Percentiles rank a stretch among this genome's conserved stretches.
These are phyloP conservation scores for Tenthredo livida DNA, from an alignment of 2,888 invertebrate species.

Conservation along the genomic window DNA sequence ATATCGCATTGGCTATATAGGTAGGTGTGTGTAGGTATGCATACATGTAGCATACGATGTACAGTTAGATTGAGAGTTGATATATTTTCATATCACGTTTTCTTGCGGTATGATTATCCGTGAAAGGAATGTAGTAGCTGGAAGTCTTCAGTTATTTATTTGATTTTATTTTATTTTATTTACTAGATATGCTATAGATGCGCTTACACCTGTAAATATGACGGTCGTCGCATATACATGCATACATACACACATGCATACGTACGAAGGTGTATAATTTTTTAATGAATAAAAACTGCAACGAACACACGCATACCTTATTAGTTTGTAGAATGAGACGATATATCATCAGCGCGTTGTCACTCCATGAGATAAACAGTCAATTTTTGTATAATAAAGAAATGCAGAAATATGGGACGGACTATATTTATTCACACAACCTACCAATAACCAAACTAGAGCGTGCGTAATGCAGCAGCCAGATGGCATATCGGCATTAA, in stretches of 20 bases:
- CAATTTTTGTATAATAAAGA: not conserved
- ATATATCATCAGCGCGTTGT: slow-evolving; percentile 14
- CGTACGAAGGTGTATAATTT: not conserved
- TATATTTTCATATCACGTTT: slow-evolving; percentile 39
- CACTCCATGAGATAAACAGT: slow-evolving; percentile 18
- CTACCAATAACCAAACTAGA: not conserved
- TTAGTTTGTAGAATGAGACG: not conserved
- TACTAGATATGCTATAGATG: too few relatives aligned
- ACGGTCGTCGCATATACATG: not conserved
- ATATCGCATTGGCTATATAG: not conserved
- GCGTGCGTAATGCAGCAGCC: not conserved
- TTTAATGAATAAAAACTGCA: not conserved
- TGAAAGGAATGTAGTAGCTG: slow-evolving; percentile 62
- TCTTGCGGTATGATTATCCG: slow-evolving; percentile 56
- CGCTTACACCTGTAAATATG: not conserved
- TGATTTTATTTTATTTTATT: not conserved
- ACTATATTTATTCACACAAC: not conserved
- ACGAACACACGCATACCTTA: not conserved
- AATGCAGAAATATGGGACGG: slow-evolving; percentile 25
- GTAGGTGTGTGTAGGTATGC: not conserved
- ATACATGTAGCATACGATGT: not conserved
- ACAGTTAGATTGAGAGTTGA: slow-evolving; percentile 1
- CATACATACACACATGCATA: too few relatives aligned
- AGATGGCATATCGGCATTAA: slow-evolving; percentile 41
- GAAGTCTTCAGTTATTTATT: slow-evolving; percentile 57